Base-by-base conservation (phyloP, 2,113 vertebrate species). In the Grus americana region DNA sequence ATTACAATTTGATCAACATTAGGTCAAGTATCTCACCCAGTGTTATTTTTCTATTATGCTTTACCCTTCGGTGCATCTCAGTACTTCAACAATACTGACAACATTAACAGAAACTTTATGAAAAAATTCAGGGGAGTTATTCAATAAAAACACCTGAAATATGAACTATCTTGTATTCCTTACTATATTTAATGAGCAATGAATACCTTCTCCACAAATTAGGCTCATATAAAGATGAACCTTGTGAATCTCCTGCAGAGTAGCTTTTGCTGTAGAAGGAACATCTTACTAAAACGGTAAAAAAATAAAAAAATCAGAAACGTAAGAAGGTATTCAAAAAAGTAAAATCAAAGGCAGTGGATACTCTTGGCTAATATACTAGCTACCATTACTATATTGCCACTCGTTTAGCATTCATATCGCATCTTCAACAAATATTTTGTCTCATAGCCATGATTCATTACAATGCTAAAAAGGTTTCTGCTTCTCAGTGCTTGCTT, bases 11-110 rank as follows among this genome's bases (percentile, higher is more conserved):
- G 44, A 96, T 82, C 62, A 92, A 70, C 57, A 54, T 66, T 68
- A 93, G 72, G 34, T 67, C 72, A 93, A 95, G 19, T 68, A 95
- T 65, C 54, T 79, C 91, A 96, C 81, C 80, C 76, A 90, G 40
- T 22, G 18, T 81, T 32, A 44, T 24, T 83, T 95, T 96, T 93
- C 71, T 55, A 42, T 57, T 94, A 68, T 49, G 81, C 18, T 95
- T 97, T 23, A 55, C 36, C 54, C 78, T 91, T 86, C 38, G 81
- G 61, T 66, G n/a, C 7, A 42, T n/a, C 71, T 55, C 44, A 65
- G 26, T 57, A 87, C 10, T 95, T 73, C 30, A 96, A 52, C 13
- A 92, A 92, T 71, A 93, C 46, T 79, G 76, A 79, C 55, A 94
- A 70, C 83, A 92, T 8, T 94, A 44, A 54, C 88, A n/a, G 78